phyloP scores from a whole-genome alignment of 2,797 vertebrate genomes.

The Syngnathus acus region DNA sequence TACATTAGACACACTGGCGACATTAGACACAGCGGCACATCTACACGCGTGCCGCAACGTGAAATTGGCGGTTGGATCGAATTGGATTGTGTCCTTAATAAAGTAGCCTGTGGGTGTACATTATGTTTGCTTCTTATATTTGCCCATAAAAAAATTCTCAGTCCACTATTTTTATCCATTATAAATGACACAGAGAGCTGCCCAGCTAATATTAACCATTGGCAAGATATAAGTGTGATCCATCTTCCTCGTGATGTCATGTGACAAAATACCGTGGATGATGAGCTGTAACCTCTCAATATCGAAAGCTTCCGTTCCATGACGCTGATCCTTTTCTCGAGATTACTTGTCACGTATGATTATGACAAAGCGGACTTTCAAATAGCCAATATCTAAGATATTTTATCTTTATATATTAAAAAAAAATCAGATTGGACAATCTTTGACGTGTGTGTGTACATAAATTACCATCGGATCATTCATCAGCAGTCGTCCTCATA shows the following conservation, averaged over 20 bases:
- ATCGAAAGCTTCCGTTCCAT: constrained; percentile 33
- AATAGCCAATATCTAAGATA: constrained; percentile 54
- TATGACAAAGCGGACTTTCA: constrained; percentile 54
- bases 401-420: constrained; percentile 68
- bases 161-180: background rate
- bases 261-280: constrained; percentile 31
- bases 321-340: constrained; percentile 32
- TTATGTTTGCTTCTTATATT: background rate
- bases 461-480: constrained; percentile 40
- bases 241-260: constrained; percentile 10
- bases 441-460: constrained; percentile 54
- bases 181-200: background rate
- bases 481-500: constrained; percentile 35
- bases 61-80: too few species aligned
- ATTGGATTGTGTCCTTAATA: background rate
- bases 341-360: constrained; percentile 39
- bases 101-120: background rate
- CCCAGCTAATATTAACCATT: constrained; percentile 3
- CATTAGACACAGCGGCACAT: background rate
- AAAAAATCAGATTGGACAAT: constrained; percentile 69
- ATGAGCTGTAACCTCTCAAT: constrained; percentile 20
- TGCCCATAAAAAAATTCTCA: background rate
- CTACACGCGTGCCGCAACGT: too few species aligned
- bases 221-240: constrained; percentile 17
- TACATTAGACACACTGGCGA: background rate